Base-by-base conservation (phyloP, 2,113 vertebrate genomes). In the Crotalus tigris region DNA sequence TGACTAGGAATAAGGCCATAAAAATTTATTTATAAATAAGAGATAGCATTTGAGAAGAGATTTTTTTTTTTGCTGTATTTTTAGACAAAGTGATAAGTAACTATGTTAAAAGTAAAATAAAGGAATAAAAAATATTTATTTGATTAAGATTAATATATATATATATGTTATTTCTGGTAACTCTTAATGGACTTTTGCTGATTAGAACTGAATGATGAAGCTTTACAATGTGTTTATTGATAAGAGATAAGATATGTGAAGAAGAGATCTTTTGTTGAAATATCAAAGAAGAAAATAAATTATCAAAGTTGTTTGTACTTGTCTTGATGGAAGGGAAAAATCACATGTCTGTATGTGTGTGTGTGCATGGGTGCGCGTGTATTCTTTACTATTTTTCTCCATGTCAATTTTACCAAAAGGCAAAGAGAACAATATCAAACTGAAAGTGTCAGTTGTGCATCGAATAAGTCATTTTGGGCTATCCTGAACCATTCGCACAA, bases 301-400 rank as follows among this genome's bases (percentile, higher is more conserved):
- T n/a, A 33, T 69, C n/a, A 12, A n/a, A 69, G 5, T 64, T 69
- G 11, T 69, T n/a, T 69, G 61, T 69, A 69, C 29, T 69, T 69
- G 11, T 33, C 29, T 33, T 69, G 24, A 69, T 69, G n/a, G 64
- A 69, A 69, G 29, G 29, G 29, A 29, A 69, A 69, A 69, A 33
- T 69, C 64, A 69, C 64, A 69, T 1, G 4, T 69, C 12, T 2
- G 29, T 69, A 4, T 2, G 2, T 33, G 29, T 13, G 4, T 0
- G 4, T n/a, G 1, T 3, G 29, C 29, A 12, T 69, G 12, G 0
- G 1, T n/a, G 29, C 4, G 4, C 0, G 4, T n/a, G 4, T 15
- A 69, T 69, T 69, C 64, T 33, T 69, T 15, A 69, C 64, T 69
- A 69, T 69, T 33, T 69, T 69, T 69, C 4, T 69, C 33, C 33